Percentiles rank a stretch among this genome's conserved stretches.
Conservation (phyloP, 2,113 vertebrate genomes). For the Crotalus horridus region DNA sequence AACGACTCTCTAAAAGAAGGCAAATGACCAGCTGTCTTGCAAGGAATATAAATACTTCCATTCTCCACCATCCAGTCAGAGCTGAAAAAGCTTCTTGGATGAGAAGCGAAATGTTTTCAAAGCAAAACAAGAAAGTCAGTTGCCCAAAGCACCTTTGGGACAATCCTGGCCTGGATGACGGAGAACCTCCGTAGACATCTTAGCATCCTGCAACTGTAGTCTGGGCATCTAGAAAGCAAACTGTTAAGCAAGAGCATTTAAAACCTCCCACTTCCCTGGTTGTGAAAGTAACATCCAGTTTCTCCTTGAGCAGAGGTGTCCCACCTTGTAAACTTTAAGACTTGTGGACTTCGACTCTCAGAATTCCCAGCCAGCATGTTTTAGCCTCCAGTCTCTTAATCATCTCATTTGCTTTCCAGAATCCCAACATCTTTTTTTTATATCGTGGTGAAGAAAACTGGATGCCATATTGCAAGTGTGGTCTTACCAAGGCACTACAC, state of each 20-base stretch:
- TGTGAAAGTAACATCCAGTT: not conserved
- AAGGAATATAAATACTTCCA: too few relatives aligned
- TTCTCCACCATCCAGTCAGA: too few relatives aligned
- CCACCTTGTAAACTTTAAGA: not conserved
- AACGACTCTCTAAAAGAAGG: too few relatives aligned
- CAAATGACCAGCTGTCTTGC: too few relatives aligned
- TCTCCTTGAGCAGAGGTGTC: not conserved
- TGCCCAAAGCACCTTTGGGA: too few relatives aligned
- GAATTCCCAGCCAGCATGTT: not conserved
- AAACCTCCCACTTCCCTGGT: not conserved
- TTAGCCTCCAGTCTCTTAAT: not conserved
- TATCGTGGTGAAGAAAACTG: not conserved
- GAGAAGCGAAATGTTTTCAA: too few relatives aligned
- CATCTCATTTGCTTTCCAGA: not conserved
- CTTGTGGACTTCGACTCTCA: not conserved
- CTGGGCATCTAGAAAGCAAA: not conserved
- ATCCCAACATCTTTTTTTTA: not conserved
- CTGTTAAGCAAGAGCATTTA: not conserved
- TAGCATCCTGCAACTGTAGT: constrained; percentile 3
- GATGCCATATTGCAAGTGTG: not conserved
- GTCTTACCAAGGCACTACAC: not conserved
- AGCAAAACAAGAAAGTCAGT: too few relatives aligned
- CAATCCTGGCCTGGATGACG: too few relatives aligned
- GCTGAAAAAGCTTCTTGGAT: too few relatives aligned
- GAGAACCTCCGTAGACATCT: too few relatives aligned